A percentile compares a stretch with the other conserved stretches of the same genome.
Evolutionary conservation across 2,113 vertebrate species (phyloP).

Genomic region (Tragelaphus buxtoni): DNA sequence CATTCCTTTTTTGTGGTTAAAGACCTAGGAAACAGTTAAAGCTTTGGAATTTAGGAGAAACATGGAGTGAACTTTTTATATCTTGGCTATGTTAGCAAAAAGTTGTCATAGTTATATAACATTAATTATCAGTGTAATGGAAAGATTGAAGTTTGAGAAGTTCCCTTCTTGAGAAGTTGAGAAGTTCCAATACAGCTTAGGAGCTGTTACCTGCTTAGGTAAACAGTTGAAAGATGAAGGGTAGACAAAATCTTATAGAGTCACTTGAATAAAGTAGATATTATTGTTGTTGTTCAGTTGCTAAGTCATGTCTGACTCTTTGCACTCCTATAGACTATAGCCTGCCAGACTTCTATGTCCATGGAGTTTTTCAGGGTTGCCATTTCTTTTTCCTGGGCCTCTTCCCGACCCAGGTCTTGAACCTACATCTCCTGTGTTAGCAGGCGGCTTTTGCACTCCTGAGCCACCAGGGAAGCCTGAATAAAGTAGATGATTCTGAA

Average conservation of each 20-base stretch:
- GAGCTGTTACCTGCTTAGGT: background rate
- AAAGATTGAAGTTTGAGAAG: background rate
- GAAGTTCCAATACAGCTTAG: background rate
- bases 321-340: background rate
- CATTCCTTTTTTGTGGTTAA: background rate
- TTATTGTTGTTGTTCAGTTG: background rate
- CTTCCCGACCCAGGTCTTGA: background rate
- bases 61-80: background rate
- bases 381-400: background rate
- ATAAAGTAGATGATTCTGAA: background rate
- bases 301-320: background rate
- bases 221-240: constrained; percentile 14
- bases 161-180: background rate
- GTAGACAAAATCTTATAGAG: background rate
- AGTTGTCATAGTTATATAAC: background rate
- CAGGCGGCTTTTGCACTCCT: background rate
- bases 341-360: background rate
- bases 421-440: background rate
- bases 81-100: background rate
- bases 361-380: background rate
- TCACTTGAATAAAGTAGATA: background rate
- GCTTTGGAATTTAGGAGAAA: background rate
- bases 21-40: background rate
- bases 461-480: background rate
- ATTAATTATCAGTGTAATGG: background rate